These are phyloP conservation scores for Chrysomela aeneicollis DNA, from an alignment of 2,888 invertebrate genomes.

Conservation along the genomic window DNA sequence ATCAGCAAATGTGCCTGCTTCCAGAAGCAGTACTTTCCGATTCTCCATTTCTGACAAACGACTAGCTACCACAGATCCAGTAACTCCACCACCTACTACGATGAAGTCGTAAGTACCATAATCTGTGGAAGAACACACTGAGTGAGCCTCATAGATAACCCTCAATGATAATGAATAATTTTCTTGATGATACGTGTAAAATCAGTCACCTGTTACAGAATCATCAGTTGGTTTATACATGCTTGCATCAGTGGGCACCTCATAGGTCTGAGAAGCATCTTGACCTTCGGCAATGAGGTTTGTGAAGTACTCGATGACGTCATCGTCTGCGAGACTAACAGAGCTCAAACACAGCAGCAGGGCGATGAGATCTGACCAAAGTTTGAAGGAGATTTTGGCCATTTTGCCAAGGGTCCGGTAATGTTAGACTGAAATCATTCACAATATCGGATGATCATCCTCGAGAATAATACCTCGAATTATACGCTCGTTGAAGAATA, in stretches of 20 bases:
- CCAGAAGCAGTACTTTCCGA: conserved; percentile 38
- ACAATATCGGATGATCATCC: too few relatives aligned
- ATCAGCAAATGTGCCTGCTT: conserved; percentile 41
- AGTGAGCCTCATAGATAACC: too few relatives aligned
- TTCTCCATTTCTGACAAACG: conserved; percentile 31
- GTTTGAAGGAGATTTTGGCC: background rate
- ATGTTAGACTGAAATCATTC: background rate
- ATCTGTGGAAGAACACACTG: conserved; percentile 7
- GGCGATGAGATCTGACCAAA: background rate
- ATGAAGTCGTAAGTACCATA: conserved; percentile 36
- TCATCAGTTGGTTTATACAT: conserved; percentile 3
- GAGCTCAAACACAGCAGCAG: background rate
- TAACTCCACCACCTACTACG: conserved; percentile 34
- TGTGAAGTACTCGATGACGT: background rate
- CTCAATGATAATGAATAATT: too few relatives aligned
- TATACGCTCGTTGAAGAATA: too few relatives aligned
- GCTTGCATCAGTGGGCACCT: background rate
- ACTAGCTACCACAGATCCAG: conserved; percentile 36
- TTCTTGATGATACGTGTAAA: too few relatives aligned
- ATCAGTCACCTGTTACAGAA: background rate
- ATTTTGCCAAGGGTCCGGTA: background rate
- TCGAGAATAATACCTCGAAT: too few relatives aligned
- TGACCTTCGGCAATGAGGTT: background rate
- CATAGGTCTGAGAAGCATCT: background rate
- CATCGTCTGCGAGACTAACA: background rate